These are phyloP conservation scores for Hystrix cristata DNA, from an alignment of 2,113 vertebrate species.

Conservation along the genomic window DNA sequence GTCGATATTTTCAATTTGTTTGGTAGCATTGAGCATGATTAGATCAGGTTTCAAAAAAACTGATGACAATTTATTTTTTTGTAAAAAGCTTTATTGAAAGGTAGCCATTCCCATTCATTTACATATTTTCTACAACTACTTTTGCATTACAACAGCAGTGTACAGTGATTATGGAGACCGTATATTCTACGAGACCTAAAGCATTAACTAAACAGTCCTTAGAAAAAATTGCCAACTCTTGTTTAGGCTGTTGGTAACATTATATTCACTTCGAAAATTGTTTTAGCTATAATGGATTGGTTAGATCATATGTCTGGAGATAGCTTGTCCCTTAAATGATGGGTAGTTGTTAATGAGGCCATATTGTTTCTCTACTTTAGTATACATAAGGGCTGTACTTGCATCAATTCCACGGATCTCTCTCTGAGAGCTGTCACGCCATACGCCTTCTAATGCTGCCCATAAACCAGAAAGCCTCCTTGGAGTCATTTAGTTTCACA, in stretches of 20 bases:
- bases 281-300: not conserved
- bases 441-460: not conserved
- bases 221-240: not conserved
- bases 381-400: not conserved
- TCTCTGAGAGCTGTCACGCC: not conserved
- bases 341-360: not conserved
- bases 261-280: not conserved
- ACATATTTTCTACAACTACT: not conserved
- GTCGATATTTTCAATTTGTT: not conserved
- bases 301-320: not conserved
- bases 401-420: not conserved
- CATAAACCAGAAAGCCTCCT: slow-evolving; percentile 28
- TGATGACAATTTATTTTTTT: not conserved
- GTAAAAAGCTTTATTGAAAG: slow-evolving; percentile 8
- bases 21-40: not conserved
- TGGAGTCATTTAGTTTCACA: not conserved
- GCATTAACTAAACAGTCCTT: not conserved
- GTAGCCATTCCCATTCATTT: not conserved
- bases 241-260: not conserved
- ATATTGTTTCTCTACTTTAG: not conserved
- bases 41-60: not conserved
- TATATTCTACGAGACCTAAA: not conserved
- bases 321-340: not conserved
- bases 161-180: not conserved
- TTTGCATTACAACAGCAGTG: not conserved